A percentile compares a stretch with the other conserved stretches of the same genome.
Evolutionary conservation across 1,140 invertebrate genomes (phyloP).

Genomic region (Sitophilus oryzae): DNA sequence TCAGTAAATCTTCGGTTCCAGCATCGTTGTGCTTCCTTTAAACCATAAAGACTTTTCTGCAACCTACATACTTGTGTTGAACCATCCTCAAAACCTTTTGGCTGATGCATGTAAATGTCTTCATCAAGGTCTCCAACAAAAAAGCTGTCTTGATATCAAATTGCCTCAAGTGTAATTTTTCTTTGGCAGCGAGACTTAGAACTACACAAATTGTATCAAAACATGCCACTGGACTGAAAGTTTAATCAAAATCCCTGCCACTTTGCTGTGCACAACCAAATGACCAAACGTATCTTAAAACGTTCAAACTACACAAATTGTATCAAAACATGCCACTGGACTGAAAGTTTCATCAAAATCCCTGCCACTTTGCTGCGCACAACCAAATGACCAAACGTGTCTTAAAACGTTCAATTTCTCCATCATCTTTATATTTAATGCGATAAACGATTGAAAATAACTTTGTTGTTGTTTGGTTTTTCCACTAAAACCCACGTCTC

Average conservation of each 20-base stretch:
- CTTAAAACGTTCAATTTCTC: constrained; percentile 18
- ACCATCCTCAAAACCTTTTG: no score
- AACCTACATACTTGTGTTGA: constrained; percentile 37
- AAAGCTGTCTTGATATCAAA: constrained; percentile 39
- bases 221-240: constrained; percentile 42
- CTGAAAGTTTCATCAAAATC: constrained; percentile 34
- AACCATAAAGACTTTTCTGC: constrained; percentile 42
- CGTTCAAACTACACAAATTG: constrained; percentile 41
- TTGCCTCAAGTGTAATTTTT: constrained; percentile 38
- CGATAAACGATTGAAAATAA: constrained; percentile 24
- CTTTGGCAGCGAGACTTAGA: constrained; percentile 37
- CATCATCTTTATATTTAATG: constrained; percentile 6
- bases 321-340: constrained; percentile 35
- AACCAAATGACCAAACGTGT: constrained; percentile 44
- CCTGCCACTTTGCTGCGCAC: constrained; percentile 27
- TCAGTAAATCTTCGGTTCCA: constrained; percentile 39
- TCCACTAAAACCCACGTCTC: constrained; percentile 4
- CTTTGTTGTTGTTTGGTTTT: constrained; percentile 26
- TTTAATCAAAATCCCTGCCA: constrained; percentile 45
- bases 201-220: constrained; percentile 43
- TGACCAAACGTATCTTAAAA: background rate
- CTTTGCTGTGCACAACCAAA: background rate
- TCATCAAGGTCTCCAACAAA: constrained; percentile 39
- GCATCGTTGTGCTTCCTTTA: constrained; percentile 42
- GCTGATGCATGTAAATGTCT: constrained; percentile 43